Base-by-base conservation (phyloP, 2,797 vertebrate species). In the Myoxocephalus aenaeus region DNA sequence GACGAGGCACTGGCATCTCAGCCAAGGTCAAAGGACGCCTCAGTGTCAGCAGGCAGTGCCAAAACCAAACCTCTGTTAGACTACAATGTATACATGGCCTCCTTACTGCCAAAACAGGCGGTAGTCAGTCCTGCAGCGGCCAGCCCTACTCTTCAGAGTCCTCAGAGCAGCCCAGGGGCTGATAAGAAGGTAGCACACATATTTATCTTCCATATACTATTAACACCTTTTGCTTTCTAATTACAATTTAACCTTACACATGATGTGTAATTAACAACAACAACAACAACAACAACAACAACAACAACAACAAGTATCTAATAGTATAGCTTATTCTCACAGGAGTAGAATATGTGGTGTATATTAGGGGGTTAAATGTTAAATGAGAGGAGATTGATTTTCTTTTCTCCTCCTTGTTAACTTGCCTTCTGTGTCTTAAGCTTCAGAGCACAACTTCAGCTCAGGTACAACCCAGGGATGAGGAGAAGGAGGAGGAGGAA, bases 31-130 rank as follows among this genome's bases (percentile, higher is more conserved):
- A 98, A 94, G 90, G 97, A 98, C 46, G 84, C 95, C 65, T 66
- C 90, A 1, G 34, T 32, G 57, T 88, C 76, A 56, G 59, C 76
- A 50, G 73, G 78, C 77, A 86, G 79, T 0, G 59, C 95, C 81
- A 95, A 93, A 83, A 93, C 94, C 90, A 98, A 96, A 75, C 89
- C 93, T 62, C 91, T 95, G n/a, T 85, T 98, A 81, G 97, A 98
- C 84, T 99, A 99, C 92, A 94, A 54, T 0, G 77, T 95, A 77
- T 99, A 98, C 84, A 98, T 99, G 97, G 96, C 96, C 62, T 95
- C 95, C 22, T 95, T 97, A 83, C 80, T 99, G 90, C 96, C 96
- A 22, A 91, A 92, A 0, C 94, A 95, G 56, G 91, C 74, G 57
- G 89, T 81, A 40, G 71, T 72, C 56, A 94, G 94, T 75, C 94